These are phyloP conservation scores for Cryptops parisi DNA, from an alignment of 2,888 invertebrate species.

Conservation along the genomic window DNA sequence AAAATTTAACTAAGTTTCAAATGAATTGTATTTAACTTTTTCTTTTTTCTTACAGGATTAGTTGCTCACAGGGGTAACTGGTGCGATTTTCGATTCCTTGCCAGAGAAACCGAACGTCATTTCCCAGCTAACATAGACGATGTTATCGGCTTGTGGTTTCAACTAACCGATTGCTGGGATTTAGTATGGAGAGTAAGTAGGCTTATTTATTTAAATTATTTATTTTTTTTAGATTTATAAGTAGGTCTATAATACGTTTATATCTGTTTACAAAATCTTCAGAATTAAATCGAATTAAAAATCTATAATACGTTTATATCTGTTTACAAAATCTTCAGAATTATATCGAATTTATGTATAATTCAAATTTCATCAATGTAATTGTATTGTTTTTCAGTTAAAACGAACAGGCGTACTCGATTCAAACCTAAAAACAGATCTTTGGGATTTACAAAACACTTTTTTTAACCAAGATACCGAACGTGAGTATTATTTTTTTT, in stretches of 20 bases:
- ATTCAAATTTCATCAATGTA: no score
- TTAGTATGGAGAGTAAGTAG: constrained; percentile 1
- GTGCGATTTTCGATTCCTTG: constrained; percentile 1
- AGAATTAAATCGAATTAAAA: no score
- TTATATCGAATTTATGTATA: no score
- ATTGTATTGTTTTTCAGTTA: no score
- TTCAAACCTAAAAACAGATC: no score
- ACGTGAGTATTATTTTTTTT: no score
- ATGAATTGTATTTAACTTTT: no score
- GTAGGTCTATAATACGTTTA: not conserved
- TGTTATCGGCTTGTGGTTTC: constrained; percentile 5
- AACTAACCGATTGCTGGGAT: constrained; percentile 3
- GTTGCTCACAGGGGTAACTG: not conserved
- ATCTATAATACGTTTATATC: not conserved
- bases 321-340: no score
- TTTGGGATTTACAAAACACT: no score
- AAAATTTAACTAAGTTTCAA: no score
- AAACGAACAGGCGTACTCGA: no score
- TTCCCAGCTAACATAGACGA: not conserved
- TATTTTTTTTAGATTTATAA: not conserved
- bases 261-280: not conserved
- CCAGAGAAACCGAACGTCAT: not conserved
- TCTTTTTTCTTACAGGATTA: not conserved
- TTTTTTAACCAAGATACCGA: no score
- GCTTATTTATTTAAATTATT: not conserved